These are phyloP conservation scores for Empidonax alnorum DNA, from an alignment of 2,113 vertebrate species.

Conservation along the genomic window DNA sequence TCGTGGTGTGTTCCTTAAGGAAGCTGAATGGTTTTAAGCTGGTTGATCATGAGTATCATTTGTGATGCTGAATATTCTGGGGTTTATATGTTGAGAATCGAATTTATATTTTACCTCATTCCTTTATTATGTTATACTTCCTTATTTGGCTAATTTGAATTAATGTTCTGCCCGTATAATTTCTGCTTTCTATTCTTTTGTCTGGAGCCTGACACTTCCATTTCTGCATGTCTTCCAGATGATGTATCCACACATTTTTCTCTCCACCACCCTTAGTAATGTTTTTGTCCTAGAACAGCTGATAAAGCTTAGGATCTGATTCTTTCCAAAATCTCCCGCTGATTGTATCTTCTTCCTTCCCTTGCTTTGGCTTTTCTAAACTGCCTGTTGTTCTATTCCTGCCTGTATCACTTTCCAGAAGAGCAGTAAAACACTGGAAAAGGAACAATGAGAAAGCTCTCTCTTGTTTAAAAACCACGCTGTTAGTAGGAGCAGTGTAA, in stretches of 20 bases:
- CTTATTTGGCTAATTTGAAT: conserved; percentile 52
- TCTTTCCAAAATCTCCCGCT: neutral
- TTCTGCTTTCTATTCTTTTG: conserved; percentile 49
- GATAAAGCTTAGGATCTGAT: neutral
- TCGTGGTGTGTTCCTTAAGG: neutral
- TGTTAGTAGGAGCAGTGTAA: neutral
- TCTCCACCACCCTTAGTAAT: neutral
- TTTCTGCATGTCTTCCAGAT: conserved; percentile 30
- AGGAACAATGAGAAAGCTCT: neutral
- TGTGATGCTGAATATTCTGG: neutral
- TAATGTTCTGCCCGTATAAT: neutral
- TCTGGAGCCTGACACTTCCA: conserved; percentile 17
- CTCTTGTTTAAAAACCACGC: neutral
- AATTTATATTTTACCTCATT: neutral
- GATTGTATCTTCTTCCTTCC: neutral
- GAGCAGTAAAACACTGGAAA: neutral
- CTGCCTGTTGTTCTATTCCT: neutral
- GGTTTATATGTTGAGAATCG: neutral
- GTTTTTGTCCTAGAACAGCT: conserved; percentile 1
- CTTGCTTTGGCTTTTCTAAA: neutral
- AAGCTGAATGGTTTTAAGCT: neutral
- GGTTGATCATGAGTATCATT: neutral
- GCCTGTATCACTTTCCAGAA: neutral
- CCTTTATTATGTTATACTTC: neutral
- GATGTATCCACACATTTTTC: conserved; percentile 24